Base-by-base conservation (phyloP, 1,140 invertebrate species). In the Arctopsyche grandis region DNA sequence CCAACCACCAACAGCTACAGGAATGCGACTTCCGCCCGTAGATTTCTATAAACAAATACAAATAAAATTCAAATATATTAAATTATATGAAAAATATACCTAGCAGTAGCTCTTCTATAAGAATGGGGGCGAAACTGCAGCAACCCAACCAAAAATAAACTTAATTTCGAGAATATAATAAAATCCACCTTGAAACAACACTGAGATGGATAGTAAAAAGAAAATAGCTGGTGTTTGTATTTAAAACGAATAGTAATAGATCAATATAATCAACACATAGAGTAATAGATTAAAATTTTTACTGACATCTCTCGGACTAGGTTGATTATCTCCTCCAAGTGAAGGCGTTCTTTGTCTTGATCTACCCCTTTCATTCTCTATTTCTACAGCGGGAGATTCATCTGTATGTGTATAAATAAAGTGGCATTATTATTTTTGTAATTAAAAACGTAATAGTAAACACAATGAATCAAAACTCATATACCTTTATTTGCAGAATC, bases 1-100 rank as follows among this genome's bases (percentile, higher is more conserved):
- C 1, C 86, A 85, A 52, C 86, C 86, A 21, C 86, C 86, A 0
- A 86, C 87, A 7, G 86, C 81, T n/a, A 83, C 77, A 14, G 75
- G 81, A 80, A 77, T 83, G 77, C 78, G 56, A 56, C 81, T 85
- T 46, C 85, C 85, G 79, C 84, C 84, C 0, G 84, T 81, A n/a
- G 86, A 87, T 0, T 86, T 84, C 86, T 84, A 80, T 14, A 14
- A 14, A 52, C 12, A 52, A 29, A 16, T 12, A 76, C 70, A 22
- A 29, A 16, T 19, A 46, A 43, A 52, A 5, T 14, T 52, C 3
- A 1, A 7, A 38, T 38, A 38, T 38, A 38, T n/a, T 69, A 14
- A 22, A 63, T 3, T 46, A 9, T 5, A 75, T 12, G 7, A 21
- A 16, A 29, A 9, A 52, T 74, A 19, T 60, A 69, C 12, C 71